A percentile compares a stretch with the other conserved stretches of the same genome.
These are phyloP conservation scores for Danio kyathit DNA, from an alignment of 2,797 vertebrate genomes.

Conservation along the genomic window DNA sequence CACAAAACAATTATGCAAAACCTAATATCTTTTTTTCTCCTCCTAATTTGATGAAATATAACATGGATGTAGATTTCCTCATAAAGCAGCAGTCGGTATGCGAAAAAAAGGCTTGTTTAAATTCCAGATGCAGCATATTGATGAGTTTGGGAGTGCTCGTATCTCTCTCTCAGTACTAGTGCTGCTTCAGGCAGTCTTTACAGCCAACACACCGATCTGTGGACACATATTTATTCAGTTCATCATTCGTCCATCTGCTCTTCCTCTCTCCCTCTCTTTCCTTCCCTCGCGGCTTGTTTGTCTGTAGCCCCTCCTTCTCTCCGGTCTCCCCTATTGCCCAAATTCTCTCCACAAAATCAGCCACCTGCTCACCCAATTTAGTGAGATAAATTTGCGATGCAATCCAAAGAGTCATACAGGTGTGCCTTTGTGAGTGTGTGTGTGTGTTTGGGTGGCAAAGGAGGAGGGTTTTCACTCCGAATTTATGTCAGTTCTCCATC, in stretches of 20 bases:
- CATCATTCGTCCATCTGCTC: conserved; percentile 63
- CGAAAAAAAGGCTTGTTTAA: conserved; percentile 24
- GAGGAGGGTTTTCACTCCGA: conserved; percentile 61
- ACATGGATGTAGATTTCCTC: not conserved
- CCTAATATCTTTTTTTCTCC: not conserved
- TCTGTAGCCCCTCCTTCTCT: conserved; percentile 34
- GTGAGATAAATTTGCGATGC: conserved; percentile 59
- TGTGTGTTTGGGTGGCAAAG: conserved; percentile 17
- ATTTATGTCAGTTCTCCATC: conserved; percentile 41
- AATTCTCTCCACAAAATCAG: conserved; percentile 63
- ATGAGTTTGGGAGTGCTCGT: not conserved
- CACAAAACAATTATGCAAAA: not conserved
- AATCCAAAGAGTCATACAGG: conserved; percentile 59
- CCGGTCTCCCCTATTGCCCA: conserved; percentile 25
- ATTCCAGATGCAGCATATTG: conserved; percentile 35
- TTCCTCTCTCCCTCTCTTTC: conserved; percentile 29
- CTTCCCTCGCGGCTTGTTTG: conserved; percentile 29
- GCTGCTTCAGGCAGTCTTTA: conserved; percentile 37
- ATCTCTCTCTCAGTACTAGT: conserved; percentile 17
- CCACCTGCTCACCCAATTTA: conserved; percentile 71
- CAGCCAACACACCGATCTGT: conserved; percentile 42
- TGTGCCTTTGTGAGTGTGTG: conserved; percentile 45
- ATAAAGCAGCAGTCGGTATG: conserved; percentile 17
- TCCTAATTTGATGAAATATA: conserved; percentile 9
- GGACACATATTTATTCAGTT: conserved; percentile 60